Evolutionary conservation across 2,888 invertebrate species (phyloP), one percentile per base, ranked within the genome.

Genomic region (Leucophenga maculata): DNA sequence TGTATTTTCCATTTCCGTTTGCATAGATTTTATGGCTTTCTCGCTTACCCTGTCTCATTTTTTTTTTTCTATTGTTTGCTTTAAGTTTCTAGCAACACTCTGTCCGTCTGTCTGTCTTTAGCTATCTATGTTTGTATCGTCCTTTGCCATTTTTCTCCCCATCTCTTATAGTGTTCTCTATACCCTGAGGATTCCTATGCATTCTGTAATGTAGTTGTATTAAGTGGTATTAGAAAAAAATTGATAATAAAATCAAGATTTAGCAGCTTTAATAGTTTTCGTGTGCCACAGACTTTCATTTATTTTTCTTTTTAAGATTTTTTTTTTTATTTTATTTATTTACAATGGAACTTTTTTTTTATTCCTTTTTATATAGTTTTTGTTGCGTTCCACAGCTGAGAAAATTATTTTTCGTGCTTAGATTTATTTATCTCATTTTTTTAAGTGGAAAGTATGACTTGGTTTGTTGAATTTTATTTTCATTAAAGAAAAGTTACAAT

Each of bases 1-100:
- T 57, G 69, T 64, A 60, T 71, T 78, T 74, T 67, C 74, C 77
- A 74, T 74, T 75, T 69, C 26, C 57, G 71, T 75, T 67, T 72
- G 70, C 31, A 22, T 55, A 26, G 50, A 16, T 22, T 22, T 55
- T 55, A 22, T 22, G 55, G 26, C 55, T 55, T 26, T 31, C 6
- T 55, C 26, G 13, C 13, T 26, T 2, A 26, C 22, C 13, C 55
- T 13, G 8, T 9, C 13, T 26, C 26, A 11, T 22, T 22, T 26
- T 22, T 26, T 22, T 22, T 26, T 14, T 6, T 13, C 14, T 13
- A 14, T 22, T 22, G 55, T 55, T 22, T 11, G 71, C 67, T 62
- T 4, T 55, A 44, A 18, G 11, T 65, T 50, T 14, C 4, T 14
- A 52, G n/a, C 52, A 18, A 16, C 13, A 13, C 3, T 39, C 50